These are phyloP conservation scores for Meles meles DNA, from an alignment of 2,113 vertebrate species.

Conservation along the genomic window DNA sequence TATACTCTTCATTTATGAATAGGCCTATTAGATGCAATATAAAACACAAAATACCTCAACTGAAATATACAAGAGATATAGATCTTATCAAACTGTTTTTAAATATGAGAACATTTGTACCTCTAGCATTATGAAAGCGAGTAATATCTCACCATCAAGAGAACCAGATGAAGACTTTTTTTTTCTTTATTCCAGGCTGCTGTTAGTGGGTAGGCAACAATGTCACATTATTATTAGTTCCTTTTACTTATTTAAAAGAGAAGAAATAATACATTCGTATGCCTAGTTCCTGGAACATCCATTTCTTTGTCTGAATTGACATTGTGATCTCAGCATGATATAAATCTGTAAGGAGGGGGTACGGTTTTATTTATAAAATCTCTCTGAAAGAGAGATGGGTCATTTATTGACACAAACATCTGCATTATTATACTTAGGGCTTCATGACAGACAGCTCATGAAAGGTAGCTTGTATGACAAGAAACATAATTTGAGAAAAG, in stretches of 20 bases:
- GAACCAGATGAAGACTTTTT: background rate
- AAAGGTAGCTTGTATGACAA: conserved; percentile 67
- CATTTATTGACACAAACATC: conserved; percentile 77
- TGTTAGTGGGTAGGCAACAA: background rate
- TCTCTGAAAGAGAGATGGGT: conserved; percentile 73
- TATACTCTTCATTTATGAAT: conserved; percentile 63
- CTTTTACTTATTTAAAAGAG: conserved; percentile 47
- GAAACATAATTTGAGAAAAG: conserved; percentile 73
- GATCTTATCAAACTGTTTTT: conserved; percentile 63
- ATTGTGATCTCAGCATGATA: conserved; percentile 72
- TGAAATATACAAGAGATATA: conserved; percentile 48
- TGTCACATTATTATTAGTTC: conserved; percentile 64
- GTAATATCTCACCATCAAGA: conserved; percentile 57
- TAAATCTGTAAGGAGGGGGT: conserved; percentile 57
- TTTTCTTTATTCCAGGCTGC: background rate
- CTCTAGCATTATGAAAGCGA: conserved; percentile 61
- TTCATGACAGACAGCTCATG: conserved; percentile 76
- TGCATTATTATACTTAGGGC: conserved; percentile 81
- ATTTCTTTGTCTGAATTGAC: conserved; percentile 66
- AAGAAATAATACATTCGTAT: conserved; percentile 44
- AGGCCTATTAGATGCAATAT: conserved; percentile 60
- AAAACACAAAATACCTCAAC: conserved; percentile 38
- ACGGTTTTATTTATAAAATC: conserved; percentile 75
- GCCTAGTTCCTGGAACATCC: conserved; percentile 51
- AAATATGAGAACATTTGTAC: conserved; percentile 69